phyloP scores from a whole-genome alignment of 2,113 vertebrate species.

The Datnioides undecimradiatus region DNA sequence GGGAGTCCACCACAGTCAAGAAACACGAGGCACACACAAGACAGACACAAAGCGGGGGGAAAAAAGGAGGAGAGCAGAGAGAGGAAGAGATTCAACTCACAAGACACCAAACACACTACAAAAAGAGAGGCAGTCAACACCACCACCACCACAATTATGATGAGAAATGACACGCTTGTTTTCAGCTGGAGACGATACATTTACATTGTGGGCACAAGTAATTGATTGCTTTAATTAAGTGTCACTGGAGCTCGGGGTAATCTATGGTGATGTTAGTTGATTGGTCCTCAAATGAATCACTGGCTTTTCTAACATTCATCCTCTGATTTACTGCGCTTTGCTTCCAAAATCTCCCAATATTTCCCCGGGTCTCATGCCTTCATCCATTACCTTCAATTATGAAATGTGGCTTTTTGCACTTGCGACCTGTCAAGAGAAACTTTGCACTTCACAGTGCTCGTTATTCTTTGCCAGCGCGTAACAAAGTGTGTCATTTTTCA shows the following conservation, averaged over 20 bases:
- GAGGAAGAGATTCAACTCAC: constrained; percentile 86
- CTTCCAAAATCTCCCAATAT: constrained; percentile 7
- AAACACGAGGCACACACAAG: constrained; percentile 83
- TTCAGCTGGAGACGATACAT: constrained; percentile 23
- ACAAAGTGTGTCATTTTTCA: constrained; percentile 81
- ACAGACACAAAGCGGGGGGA: constrained; percentile 79
- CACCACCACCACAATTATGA: constrained; percentile 66
- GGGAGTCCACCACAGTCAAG: constrained; percentile 84
- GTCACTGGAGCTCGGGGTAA: constrained; percentile 30
- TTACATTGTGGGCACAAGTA: constrained; percentile 37
- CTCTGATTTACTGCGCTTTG: constrained; percentile 10
- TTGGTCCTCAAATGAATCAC: constrained; percentile 37
- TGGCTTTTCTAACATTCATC: constrained; percentile 12
- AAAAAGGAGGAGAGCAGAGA: constrained; percentile 83
- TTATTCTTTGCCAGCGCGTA: constrained; percentile 42
- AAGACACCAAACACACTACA: constrained; percentile 81
- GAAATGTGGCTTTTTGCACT: constrained; percentile 10
- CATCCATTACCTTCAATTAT: constrained; percentile 16
- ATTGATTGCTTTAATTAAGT: constrained; percentile 67
- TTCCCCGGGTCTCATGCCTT: not conserved
- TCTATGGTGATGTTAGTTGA: constrained; percentile 31
- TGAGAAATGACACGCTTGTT: constrained; percentile 81
- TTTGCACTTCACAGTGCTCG: not conserved
- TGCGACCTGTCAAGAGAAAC: not conserved
- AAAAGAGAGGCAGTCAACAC: constrained; percentile 76